Evolutionary conservation across 2,113 vertebrate species (phyloP), one percentile per base, ranked within the genome.

Genomic region (Saguinus midas): DNA sequence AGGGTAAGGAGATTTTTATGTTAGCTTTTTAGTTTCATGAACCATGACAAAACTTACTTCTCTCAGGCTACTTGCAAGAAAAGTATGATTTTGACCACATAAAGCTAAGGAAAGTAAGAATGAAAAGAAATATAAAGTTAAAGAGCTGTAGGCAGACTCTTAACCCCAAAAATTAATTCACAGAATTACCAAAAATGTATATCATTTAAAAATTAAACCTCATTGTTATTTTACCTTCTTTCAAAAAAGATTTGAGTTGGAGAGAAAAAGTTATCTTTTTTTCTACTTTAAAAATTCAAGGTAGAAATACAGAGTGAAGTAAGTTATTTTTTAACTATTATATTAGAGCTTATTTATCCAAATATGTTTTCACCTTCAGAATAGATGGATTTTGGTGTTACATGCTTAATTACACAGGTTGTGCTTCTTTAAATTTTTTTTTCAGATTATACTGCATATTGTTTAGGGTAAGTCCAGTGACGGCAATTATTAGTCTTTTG

Each of bases 41-140:
- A 91, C 78, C 90, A 72, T 89, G 76, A 79, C 95, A 29, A 57
- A 70, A 87, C 0, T 57, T 87, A 87, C 92, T 93, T 93, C 37
- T 93, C 85, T 85, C 27, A 92, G 75, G 32, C 23, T 52, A 81
- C 14, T 43, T 82, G 80, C 45, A 92, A 93, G 55, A 82, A 93
- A n/a, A 89, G 55, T 14, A 45, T 61, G 4, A 66, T 93, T 50
- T 40, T 91, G 85, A 89, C 66, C 27, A 37, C 43, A 11, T 55
- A 57, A 95, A 89, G 18, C 10, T 52, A 70, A 93, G 50, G 43
- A 87, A 90, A 84, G 0, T 23, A 7, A 20, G 23, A 45, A 79
- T 52, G 32, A 70, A 64, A 76, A 91, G 17, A 78, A 81, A 70
- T 40, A 68, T 4, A 79, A 88, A 84, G 20, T 35, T 78, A 86